phyloP scores from a whole-genome alignment of 2,113 vertebrate species.

The Promerops cafer region DNA sequence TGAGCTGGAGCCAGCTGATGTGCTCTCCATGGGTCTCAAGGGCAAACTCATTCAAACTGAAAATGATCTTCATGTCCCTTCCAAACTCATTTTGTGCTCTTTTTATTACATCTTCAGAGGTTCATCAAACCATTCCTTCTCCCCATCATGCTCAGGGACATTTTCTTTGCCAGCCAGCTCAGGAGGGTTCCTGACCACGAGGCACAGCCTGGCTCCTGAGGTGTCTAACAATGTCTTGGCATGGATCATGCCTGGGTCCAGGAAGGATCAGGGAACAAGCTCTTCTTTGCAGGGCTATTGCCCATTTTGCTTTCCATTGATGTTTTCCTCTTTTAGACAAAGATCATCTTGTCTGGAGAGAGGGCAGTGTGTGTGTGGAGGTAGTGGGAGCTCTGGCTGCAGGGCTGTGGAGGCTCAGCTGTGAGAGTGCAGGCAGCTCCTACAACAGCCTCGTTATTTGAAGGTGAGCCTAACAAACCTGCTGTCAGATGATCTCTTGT shows the following conservation, averaged over 20 bases:
- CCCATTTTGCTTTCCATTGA: background rate
- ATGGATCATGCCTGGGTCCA: background rate
- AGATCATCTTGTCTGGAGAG: background rate
- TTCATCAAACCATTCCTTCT: background rate
- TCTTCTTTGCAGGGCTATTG: background rate
- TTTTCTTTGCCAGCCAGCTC: background rate
- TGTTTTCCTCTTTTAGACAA: background rate
- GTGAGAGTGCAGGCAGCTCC: background rate
- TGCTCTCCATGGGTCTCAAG: conserved; percentile 66
- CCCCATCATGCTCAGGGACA: background rate
- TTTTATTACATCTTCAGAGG: background rate
- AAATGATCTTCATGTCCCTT: conserved; percentile 25
- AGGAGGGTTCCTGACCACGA: background rate
- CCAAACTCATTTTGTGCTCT: background rate
- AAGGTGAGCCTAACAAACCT: background rate
- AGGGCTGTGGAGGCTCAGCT: background rate
- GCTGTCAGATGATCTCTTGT: background rate
- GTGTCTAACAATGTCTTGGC: background rate
- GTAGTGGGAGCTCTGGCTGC: background rate
- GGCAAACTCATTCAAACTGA: conserved; percentile 61
- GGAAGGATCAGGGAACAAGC: background rate
- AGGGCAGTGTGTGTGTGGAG: background rate
- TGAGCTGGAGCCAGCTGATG: conserved; percentile 72
- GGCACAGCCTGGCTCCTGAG: background rate
- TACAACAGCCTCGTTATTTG: background rate